Percentiles rank a stretch among this genome's conserved stretches.
phyloP scores from a whole-genome alignment of 1,140 invertebrate genomes.

The Diorhabda carinulata region DNA sequence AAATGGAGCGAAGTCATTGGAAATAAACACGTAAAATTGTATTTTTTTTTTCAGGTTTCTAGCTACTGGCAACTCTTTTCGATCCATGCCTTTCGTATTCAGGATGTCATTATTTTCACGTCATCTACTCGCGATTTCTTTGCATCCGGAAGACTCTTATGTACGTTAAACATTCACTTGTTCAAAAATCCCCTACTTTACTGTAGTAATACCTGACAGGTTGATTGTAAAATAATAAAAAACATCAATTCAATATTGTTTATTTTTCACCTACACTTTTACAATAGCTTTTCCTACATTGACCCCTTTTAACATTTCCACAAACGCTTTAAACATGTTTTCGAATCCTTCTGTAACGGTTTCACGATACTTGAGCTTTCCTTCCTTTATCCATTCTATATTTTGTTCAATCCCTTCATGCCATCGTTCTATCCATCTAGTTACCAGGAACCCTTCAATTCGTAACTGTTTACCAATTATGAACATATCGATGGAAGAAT shows the following conservation, averaged over 20 bases:
- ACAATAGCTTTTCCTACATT: slow-evolving; percentile 67
- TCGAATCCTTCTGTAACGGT: slow-evolving; percentile 63
- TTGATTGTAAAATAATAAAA: no score
- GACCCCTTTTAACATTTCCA: slow-evolving; percentile 57
- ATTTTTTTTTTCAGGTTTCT: no score
- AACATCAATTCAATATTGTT: neutral
- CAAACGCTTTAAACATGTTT: slow-evolving; percentile 62
- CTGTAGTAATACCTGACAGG: no score
- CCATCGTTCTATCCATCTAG: slow-evolving; percentile 54
- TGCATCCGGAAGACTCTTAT: no score
- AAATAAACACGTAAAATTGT: no score
- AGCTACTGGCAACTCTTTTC: no score
- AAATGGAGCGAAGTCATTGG: no score
- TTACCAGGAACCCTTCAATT: slow-evolving; percentile 61
- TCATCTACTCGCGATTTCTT: no score
- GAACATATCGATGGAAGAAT: slow-evolving; percentile 24
- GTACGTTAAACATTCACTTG: no score
- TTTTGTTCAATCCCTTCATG: slow-evolving; percentile 58
- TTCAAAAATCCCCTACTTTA: no score
- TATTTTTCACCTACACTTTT: slow-evolving; percentile 24
- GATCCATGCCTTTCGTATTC: no score
- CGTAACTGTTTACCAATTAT: slow-evolving; percentile 51
- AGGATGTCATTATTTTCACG: no score
- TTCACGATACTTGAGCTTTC: slow-evolving; percentile 60
- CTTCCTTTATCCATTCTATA: slow-evolving; percentile 53